Percentiles rank a stretch among this genome's conserved stretches.
Conservation (phyloP, 2,113 vertebrate genomes). For the Lutjanus erythropterus region DNA sequence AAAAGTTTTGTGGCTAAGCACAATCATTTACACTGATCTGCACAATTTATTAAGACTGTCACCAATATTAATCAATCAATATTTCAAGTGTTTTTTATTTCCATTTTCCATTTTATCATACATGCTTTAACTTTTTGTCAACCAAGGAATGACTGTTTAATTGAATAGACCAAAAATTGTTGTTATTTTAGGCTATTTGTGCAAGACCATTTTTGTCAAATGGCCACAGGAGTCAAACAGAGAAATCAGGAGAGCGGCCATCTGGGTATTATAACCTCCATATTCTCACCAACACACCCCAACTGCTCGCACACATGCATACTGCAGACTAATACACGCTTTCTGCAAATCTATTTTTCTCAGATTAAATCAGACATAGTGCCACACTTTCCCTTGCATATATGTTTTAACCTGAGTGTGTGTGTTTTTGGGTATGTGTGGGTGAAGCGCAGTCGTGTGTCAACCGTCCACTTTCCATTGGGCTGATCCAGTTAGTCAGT, state of each 20-base stretch:
- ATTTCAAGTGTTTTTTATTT: conserved; percentile 5
- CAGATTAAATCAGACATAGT: background rate
- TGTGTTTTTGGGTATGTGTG: conserved; percentile 21
- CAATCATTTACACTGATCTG: background rate
- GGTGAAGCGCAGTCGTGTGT: conserved; percentile 29
- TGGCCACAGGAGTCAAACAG: conserved; percentile 71
- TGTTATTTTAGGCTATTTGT: conserved; percentile 1
- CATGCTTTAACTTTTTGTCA: background rate
- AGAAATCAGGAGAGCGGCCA: conserved; percentile 77
- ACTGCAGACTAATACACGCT: conserved; percentile 17
- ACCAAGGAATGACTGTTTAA: background rate
- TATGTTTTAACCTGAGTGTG: background rate
- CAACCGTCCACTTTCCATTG: conserved; percentile 44
- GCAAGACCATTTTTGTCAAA: conserved; percentile 24
- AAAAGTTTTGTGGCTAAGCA: background rate
- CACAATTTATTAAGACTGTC: background rate
- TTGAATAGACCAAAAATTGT: background rate
- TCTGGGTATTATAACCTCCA: conserved; percentile 74
- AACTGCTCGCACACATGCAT: conserved; percentile 21
- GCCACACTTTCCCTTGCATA: background rate
- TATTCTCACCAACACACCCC: conserved; percentile 15
- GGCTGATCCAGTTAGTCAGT: conserved; percentile 75
- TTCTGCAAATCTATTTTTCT: background rate
- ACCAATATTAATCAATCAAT: conserved; percentile 14
- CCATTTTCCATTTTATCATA: background rate